phyloP scores from a whole-genome alignment of 2,888 invertebrate genomes.

The Orthosia incerta region DNA sequence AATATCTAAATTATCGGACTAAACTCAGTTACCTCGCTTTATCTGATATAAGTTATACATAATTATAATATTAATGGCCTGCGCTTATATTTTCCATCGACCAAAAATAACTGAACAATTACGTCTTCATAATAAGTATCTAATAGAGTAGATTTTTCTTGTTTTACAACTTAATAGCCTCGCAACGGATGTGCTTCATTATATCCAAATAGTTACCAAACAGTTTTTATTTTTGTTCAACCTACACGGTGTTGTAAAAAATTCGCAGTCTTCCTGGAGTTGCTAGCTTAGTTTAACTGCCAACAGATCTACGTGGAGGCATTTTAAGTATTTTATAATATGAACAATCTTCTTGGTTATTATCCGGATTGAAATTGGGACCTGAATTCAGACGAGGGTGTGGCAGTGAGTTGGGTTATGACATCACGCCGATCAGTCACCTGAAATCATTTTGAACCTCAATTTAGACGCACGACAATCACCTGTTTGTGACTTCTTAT shows the following conservation, averaged over 20 bases:
- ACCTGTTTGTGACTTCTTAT: neutral
- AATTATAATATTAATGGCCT: slow-evolving; percentile 53
- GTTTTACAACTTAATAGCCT: slow-evolving; percentile 69
- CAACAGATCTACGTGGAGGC: slow-evolving; percentile 37
- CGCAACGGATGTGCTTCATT: slow-evolving; percentile 69
- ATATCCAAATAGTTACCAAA: slow-evolving; percentile 68
- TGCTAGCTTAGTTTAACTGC: slow-evolving; percentile 30
- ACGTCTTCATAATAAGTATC: slow-evolving; percentile 60
- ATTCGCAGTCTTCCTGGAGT: slow-evolving; percentile 43
- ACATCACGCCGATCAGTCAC: slow-evolving; percentile 23
- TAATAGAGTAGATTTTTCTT: slow-evolving; percentile 67
- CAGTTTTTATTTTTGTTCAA: slow-evolving; percentile 59
- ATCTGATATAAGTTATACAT: slow-evolving; percentile 30
- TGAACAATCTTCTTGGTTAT: slow-evolving; percentile 30
- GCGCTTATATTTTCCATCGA: slow-evolving; percentile 47
- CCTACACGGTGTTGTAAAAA: slow-evolving; percentile 50
- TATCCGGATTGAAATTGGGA: slow-evolving; percentile 31
- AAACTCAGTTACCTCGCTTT: slow-evolving; percentile 15
- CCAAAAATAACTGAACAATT: slow-evolving; percentile 63
- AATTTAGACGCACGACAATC: slow-evolving; percentile 26
- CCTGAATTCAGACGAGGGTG: slow-evolving; percentile 48
- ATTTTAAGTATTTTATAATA: slow-evolving; percentile 61
- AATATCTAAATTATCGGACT: neutral
- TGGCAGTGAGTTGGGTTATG: slow-evolving; percentile 57
- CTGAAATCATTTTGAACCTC: slow-evolving; percentile 14